A percentile compares a stretch with the other conserved stretches of the same genome.
phyloP scores from a whole-genome alignment of 2,888 invertebrate species.

The Carcina quercana region DNA sequence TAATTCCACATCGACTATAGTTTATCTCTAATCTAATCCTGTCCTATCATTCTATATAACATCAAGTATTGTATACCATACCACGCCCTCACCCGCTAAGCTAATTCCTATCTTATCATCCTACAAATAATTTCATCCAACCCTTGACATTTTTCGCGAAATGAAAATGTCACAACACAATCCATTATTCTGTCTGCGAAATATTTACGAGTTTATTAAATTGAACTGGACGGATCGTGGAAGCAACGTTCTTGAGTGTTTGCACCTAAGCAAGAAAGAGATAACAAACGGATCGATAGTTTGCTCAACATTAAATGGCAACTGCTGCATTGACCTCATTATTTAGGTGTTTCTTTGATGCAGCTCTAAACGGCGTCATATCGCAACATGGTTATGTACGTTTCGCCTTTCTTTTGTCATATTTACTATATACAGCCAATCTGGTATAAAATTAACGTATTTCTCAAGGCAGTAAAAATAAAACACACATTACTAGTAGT shows the following conservation, averaged over 20 bases:
- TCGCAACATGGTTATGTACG: too few species aligned
- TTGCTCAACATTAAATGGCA: conserved; percentile 66
- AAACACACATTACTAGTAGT: too few species aligned
- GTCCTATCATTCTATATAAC: too few species aligned
- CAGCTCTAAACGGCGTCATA: conserved; percentile 25
- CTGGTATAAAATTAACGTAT: too few species aligned
- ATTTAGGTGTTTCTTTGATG: conserved; percentile 55
- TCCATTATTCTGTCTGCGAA: conserved; percentile 2
- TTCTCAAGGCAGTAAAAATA: too few species aligned
- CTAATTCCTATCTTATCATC: conserved; percentile 15
- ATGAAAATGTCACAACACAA: conserved; percentile 1
- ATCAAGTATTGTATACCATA: too few species aligned
- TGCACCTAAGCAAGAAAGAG: conserved; percentile 62
- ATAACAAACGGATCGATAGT: conserved; percentile 66
- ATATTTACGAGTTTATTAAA: conserved; percentile 17
- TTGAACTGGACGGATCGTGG: conserved; percentile 15
- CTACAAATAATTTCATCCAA: conserved; percentile 14
- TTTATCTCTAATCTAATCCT: too few species aligned
- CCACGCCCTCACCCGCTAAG: not conserved
- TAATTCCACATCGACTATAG: too few species aligned
- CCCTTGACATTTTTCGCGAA: conserved; percentile 12
- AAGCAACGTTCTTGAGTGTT: conserved; percentile 27
- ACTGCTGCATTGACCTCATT: conserved; percentile 70
- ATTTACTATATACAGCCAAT: too few species aligned
- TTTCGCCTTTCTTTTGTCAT: too few species aligned